Conservation (phyloP, 2,888 invertebrate species). For the Meghimatium bilineatum region DNA sequence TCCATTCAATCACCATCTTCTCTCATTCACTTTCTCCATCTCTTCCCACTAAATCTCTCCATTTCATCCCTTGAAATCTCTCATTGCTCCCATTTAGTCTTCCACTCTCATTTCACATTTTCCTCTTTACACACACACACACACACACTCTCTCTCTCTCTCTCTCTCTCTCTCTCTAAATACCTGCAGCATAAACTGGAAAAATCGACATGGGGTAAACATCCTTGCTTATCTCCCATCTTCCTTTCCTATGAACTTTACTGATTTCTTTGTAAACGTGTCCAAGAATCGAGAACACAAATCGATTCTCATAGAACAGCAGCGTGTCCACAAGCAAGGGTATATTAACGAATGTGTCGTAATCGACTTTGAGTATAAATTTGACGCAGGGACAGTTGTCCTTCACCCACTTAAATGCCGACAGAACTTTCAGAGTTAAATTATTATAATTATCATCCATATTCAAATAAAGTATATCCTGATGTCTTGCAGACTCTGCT, state of each 20-base stretch:
- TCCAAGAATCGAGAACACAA: constrained; percentile 19
- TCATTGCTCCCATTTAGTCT: too few relatives aligned
- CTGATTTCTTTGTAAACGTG: neutral
- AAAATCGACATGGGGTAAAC: neutral
- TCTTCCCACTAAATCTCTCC: too few relatives aligned
- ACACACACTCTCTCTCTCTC: too few relatives aligned
- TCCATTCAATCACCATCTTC: neutral
- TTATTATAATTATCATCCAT: constrained; percentile 23
- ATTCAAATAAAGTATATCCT: constrained; percentile 15
- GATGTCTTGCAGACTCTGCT: neutral
- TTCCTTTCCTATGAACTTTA: neutral
- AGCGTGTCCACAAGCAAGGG: constrained; percentile 18
- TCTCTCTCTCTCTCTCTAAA: neutral
- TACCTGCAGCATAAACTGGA: constrained; percentile 22
- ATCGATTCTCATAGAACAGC: neutral
- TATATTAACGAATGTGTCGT: constrained; percentile 35
- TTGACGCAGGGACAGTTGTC: constrained; percentile 20
- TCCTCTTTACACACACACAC: too few relatives aligned
- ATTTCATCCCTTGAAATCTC: too few relatives aligned
- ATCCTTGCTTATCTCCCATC: neutral
- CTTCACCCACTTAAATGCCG: constrained; percentile 33
- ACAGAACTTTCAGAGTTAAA: constrained; percentile 23
- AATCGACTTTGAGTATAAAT: constrained; percentile 30
- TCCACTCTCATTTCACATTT: too few relatives aligned
- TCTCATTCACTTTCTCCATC: too few relatives aligned